Evolutionary conservation across 1,140 invertebrate genomes (phyloP).

Genomic region (Leptinotarsa lineolata): DNA sequence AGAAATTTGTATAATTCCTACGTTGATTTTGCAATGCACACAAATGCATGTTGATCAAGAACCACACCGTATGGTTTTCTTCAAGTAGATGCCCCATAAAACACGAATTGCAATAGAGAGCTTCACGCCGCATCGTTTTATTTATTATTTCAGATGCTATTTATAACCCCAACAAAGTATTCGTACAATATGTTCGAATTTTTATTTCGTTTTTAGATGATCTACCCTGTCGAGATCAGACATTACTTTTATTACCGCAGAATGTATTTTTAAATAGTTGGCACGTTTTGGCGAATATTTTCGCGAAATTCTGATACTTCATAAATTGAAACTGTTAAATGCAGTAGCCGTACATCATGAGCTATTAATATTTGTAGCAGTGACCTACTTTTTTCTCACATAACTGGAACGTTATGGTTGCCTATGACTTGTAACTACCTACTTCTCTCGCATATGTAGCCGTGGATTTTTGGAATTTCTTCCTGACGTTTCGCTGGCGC

Average conservation of each 20-base stretch:
- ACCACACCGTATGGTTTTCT: not conserved
- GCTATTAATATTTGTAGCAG: no score
- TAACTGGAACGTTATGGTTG: no score
- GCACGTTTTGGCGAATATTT: not conserved
- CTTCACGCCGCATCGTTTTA: not conserved
- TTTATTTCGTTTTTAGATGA: not conserved
- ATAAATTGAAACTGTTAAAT: no score
- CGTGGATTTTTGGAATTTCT: no score
- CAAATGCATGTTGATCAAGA: no score
- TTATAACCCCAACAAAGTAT: not conserved
- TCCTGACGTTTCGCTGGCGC: no score
- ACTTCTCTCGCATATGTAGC: no score
- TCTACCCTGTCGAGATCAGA: not conserved
- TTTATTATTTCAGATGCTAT: constrained; percentile 7
- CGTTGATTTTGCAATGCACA: no score
- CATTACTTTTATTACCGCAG: not conserved
- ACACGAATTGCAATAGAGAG: not conserved
- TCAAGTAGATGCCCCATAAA: not conserved
- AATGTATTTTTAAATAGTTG: not conserved
- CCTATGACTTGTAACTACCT: no score
- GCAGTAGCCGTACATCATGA: no score
- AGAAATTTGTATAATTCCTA: no score
- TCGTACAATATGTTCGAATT: not conserved
- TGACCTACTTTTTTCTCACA: no score
- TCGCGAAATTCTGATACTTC: not conserved